A percentile compares a stretch with the other conserved stretches of the same genome.
Conservation (phyloP, 2,888 invertebrate genomes). For the Neelides folsomi region DNA sequence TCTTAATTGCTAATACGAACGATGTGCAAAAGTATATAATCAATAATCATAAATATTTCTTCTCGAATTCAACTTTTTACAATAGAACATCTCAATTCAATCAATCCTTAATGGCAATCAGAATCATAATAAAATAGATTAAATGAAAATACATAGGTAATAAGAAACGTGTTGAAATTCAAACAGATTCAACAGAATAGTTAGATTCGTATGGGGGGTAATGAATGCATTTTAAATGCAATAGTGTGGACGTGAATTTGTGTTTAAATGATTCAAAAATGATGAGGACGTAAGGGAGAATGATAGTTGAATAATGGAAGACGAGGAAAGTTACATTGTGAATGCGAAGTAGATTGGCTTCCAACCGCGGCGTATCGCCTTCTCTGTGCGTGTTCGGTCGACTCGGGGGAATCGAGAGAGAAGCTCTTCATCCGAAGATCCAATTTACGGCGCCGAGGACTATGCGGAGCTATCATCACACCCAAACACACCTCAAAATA, state of each 20-base stretch:
- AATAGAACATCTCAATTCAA: no score
- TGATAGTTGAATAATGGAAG: no score
- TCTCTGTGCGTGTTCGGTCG: conserved; percentile 66
- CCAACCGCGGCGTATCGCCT: conserved; percentile 47
- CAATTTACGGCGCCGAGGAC: conserved; percentile 86
- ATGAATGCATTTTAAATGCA: neutral
- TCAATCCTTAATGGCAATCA: no score
- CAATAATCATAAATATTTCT: no score
- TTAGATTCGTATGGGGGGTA: neutral
- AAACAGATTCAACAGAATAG: conserved; percentile 3
- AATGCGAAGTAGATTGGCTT: conserved; percentile 47
- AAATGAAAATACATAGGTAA: no score
- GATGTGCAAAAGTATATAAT: no score
- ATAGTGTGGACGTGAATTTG: neutral
- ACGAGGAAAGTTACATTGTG: conserved; percentile 43
- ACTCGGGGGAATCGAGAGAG: conserved; percentile 90
- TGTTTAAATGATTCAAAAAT: conserved; percentile 5
- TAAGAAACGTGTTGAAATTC: no score
- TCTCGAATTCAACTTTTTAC: no score
- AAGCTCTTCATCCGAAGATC: conserved; percentile 96
- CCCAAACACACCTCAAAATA: no score
- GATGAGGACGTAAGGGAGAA: neutral
- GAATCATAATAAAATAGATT: no score
- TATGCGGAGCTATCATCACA: conserved; percentile 65
- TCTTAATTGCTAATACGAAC: no score